Base-by-base conservation (phyloP, 1,140 invertebrate genomes). In the Heliothis subflexa region DNA sequence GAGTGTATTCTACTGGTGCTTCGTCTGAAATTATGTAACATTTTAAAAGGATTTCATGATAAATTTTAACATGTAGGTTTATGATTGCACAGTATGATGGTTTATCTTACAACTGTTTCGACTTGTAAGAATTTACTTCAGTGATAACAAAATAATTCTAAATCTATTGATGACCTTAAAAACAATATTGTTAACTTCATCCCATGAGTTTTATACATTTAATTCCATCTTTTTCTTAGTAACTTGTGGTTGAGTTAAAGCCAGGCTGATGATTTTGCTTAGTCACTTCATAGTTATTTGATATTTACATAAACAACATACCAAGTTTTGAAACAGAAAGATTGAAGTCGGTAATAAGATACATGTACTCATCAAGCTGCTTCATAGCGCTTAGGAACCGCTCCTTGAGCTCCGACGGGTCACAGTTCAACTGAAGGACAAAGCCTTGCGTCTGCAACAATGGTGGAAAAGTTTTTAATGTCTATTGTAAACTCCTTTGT, bases 271-370 rank as follows among this genome's bases (percentile, higher is more conserved):
- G n/a, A n/a, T n/a, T n/a, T n/a, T n/a, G n/a, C n/a, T n/a, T n/a
- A n/a, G n/a, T n/a, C n/a, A n/a, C n/a, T n/a, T n/a, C n/a, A n/a
- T n/a, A n/a, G n/a, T n/a, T n/a, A n/a, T n/a, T 25, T 25, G 21
- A 25, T 25, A 25, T 25, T 25, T 25, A 25, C 33, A 61, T 21
- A 78, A 49, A 64, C 21, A 47, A 79, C 87, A 72, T 84, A 93
- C 92, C 89, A 54, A 91, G 61, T 79, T 89, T 88, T 18, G 61
- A 81, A 52, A 91, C 25, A 71, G 86, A 81, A 33, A 93, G 79
- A 73, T 91, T 91, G 62, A 94, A 89, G 71, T 94, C 89, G 9
- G 91, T 92, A 12, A 93, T 84, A 10, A 93, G 79, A 77, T 94
- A 94, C 68, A 80, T 92, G 52, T 88, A 93, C 70, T 94, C 91